These are phyloP conservation scores for Cerceris rybyensis DNA, from an alignment of 2,888 invertebrate genomes.

Conservation along the genomic window DNA sequence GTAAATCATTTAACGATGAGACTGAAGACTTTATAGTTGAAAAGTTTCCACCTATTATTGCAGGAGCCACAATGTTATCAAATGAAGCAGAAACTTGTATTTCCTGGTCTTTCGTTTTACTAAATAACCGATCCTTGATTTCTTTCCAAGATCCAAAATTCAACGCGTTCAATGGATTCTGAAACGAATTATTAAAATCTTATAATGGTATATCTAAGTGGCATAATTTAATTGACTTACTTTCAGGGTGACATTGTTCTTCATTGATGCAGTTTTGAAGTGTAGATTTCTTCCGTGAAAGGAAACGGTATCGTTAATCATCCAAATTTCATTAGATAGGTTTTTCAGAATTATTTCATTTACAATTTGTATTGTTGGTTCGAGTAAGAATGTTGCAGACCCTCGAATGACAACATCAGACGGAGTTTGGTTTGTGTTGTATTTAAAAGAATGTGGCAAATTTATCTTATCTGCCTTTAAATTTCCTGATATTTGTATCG, in stretches of 20 bases:
- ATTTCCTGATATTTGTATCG: conserved; percentile 69
- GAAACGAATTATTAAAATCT: conserved; percentile 28
- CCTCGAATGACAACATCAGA: conserved; percentile 70
- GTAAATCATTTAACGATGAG: conserved; percentile 79
- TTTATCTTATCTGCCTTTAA: conserved; percentile 75
- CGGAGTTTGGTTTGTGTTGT: not conserved
- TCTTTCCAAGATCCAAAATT: conserved; percentile 71
- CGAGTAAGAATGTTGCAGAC: conserved; percentile 79
- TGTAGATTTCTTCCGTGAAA: conserved; percentile 71
- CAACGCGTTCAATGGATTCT: conserved; percentile 83
- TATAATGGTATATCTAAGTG: not conserved
- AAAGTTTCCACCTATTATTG: conserved; percentile 52
- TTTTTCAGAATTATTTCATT: conserved; percentile 79
- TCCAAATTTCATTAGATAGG: conserved; percentile 82
- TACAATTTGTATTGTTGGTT: conserved; percentile 81
- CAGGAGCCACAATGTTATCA: conserved; percentile 44
- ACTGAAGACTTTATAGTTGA: conserved; percentile 56
- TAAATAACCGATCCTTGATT: conserved; percentile 63
- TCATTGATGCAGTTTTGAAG: conserved; percentile 75
- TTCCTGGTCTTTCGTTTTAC: conserved; percentile 69
- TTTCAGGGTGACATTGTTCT: conserved; percentile 70
- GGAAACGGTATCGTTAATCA: conserved; percentile 78
- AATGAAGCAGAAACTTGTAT: conserved; percentile 58
- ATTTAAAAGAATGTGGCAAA: conserved; percentile 50
- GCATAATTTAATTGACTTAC: conserved; percentile 67